A percentile compares a stretch with the other conserved stretches of the same genome.
These are phyloP conservation scores for Stylophora pistillata DNA, from an alignment of 64 coral and sea anemone genomes.

Conservation along the genomic window DNA sequence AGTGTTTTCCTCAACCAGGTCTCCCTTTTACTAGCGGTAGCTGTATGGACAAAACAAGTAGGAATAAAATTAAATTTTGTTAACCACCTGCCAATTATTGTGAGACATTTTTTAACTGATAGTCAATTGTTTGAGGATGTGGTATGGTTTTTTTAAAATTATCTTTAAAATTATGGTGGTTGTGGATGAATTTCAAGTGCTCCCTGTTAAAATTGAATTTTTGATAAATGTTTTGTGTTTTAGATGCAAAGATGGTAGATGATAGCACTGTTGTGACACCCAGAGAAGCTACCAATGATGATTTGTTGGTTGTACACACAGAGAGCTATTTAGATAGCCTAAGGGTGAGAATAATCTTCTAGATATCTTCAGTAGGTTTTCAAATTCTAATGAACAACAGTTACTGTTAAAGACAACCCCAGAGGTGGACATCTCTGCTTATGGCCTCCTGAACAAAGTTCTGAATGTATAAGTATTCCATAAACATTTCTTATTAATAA, in stretches of 20 bases:
- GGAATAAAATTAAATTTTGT: no score
- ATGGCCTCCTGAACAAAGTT: no score
- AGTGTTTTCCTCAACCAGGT: no score
- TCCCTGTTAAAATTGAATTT: neutral
- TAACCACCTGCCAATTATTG: no score
- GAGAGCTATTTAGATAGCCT: conserved; percentile 85
- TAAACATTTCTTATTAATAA: no score
- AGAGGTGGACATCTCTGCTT: neutral
- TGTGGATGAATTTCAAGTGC: neutral
- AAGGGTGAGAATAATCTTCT: conserved; percentile 37
- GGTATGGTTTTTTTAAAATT: no score
- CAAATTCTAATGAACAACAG: neutral
- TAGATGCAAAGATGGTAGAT: conserved; percentile 80
- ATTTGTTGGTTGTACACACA: conserved; percentile 88
- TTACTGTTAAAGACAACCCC: neutral
- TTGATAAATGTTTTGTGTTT: neutral
- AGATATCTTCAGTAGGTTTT: neutral
- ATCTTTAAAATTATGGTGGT: no score
- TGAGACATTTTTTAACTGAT: no score
- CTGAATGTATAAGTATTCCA: no score
- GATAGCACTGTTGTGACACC: conserved; percentile 76
- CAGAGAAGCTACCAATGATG: conserved; percentile 68
- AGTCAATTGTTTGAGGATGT: no score
- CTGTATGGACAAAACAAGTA: no score
- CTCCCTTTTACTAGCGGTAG: neutral